These are phyloP conservation scores for Isichthys henryi DNA, from an alignment of 2,113 vertebrate genomes.

Conservation along the genomic window DNA sequence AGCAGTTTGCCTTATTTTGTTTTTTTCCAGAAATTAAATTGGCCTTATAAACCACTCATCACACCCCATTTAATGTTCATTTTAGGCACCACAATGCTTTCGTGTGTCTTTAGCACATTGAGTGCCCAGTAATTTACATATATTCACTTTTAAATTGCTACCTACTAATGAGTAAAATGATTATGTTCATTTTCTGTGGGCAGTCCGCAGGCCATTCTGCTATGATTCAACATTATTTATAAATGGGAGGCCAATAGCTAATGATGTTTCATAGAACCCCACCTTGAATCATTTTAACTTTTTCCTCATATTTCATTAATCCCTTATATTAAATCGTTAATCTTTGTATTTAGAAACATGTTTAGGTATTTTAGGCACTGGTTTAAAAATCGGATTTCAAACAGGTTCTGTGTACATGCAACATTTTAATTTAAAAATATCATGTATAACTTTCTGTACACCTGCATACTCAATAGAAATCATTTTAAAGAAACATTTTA, in stretches of 20 bases:
- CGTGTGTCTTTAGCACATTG: neutral
- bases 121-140: neutral
- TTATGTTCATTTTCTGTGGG: neutral
- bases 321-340: neutral
- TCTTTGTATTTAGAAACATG: neutral
- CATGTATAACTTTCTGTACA: neutral
- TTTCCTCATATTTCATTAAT: conserved; percentile 2
- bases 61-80: neutral
- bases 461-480: neutral
- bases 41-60: neutral
- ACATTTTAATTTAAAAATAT: neutral
- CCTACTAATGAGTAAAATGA: neutral
- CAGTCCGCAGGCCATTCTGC: neutral
- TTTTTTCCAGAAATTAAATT: neutral
- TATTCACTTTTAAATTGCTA: neutral
- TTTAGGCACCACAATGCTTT: neutral
- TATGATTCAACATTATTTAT: neutral
- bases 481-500: neutral
- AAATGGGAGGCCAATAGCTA: neutral
- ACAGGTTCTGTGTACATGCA: neutral
- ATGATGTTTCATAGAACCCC: neutral
- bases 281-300: neutral
- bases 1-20: neutral
- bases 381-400: neutral
- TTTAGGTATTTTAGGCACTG: neutral